Evolutionary conservation across 2,797 vertebrate species (phyloP), one percentile per base, ranked within the genome.

Genomic region (Poeciliopsis turneri): DNA sequence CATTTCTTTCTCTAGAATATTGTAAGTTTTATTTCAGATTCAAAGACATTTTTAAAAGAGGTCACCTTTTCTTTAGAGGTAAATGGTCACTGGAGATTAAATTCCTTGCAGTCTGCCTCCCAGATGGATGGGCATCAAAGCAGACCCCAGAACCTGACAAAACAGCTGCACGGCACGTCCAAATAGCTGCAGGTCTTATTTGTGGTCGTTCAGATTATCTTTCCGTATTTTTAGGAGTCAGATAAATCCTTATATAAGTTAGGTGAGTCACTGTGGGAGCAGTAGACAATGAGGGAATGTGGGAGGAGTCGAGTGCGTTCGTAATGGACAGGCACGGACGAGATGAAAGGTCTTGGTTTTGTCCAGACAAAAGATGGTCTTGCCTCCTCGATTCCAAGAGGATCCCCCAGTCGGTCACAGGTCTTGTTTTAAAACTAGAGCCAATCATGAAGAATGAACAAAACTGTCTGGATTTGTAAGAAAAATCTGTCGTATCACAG

Each of bases 191-290:
- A 85, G 83, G 59, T 90, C 89, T 87, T 89, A 91, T 93, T 92
- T 88, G 86, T 55, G 84, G 84, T 84, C 8, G 77, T 91, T 89
- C 83, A 91, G 86, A 92, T 95, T 90, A 92, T 89, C 90, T 66
- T 68, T 85, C 92, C 90, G 92, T 95, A 95, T 95, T 95, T 95
- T 94, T 94, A 92, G 94, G 88, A 84, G 76, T 83, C 77, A 80
- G 81, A 94, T 91, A 90, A 94, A 92, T 85, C 90, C 92, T 89
- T 85, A 82, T 83, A 82, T 93, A 94, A 94, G 91, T 88, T 86
- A 91, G 89, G 87, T 89, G 93, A 92, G 90, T 93, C 89, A 92
- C 81, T 81, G 74, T 82, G 77, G 86, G 87, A 87, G 78, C 79
- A 59, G 36, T 57, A 81, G 88, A 91, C 90, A 92, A 88, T 82